Evolutionary conservation across 2,113 vertebrate species (phyloP), one percentile per base, ranked within the genome.

Genomic region (Macrotus californicus): DNA sequence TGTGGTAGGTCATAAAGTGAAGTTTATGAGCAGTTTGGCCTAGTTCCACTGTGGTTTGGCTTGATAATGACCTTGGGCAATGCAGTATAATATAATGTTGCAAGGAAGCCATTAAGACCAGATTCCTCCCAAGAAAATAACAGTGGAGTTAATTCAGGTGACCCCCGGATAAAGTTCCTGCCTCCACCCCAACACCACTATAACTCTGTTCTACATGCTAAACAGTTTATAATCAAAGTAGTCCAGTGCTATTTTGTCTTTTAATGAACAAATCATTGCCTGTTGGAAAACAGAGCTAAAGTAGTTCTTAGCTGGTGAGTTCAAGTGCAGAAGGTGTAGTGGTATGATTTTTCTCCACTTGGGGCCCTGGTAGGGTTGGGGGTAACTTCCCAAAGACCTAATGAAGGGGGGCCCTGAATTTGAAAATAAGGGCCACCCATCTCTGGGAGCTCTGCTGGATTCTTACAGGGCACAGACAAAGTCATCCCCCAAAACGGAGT

Each of bases 31-130:
- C 90, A 81, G 73, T 82, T 75, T 95, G 96, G 92, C 87, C 75
- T 67, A 43, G 50, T 95, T 96, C 79, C 91, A 87, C 75, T 85
- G 80, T 93, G 84, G 94, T 76, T 95, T 83, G 75, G 89, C 64
- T 89, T 92, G 69, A 72, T 87, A 95, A 93, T 94, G 97, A 93
- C 94, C 80, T 96, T 93, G 95, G 89, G 94, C 84, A 93, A 48
- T 87, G 92, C 76, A 93, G 82, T 76, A 15, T 84, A 96, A 91
- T 92, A 93, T 46, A 84, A 89, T 50, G 56, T 84, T 92, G 93
- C 94, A 88, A 95, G 72, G 88, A 96, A 97, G 77, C 82, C 73
- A 88, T 91, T 94, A 96, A 88, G 14, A n/a, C 91, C 18, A 79
- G 41, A n/a, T 94, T 82, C 79, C 87, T 95, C 95, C 91, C 86